Evolutionary conservation across 2,113 vertebrate species (phyloP), one percentile per base, ranked within the genome.

Genomic region (Ictidomys tridecemlineatus): DNA sequence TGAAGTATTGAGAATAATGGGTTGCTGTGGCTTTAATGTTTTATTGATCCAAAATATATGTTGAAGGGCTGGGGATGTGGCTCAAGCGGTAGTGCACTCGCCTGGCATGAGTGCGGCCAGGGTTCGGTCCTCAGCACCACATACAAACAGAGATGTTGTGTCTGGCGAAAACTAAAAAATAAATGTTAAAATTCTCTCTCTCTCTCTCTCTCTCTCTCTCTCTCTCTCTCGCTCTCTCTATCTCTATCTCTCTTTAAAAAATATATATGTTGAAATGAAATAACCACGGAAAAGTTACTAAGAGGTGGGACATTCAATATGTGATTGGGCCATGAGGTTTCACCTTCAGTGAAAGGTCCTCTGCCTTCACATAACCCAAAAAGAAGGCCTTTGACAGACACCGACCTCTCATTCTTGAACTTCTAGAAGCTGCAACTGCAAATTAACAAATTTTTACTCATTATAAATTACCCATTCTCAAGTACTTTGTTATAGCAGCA

Each of bases 291-390:
- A 63, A 39, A 7, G 42, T 7, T 79, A 61, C 39, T 48, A 88
- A 82, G 34, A 77, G 5, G 9, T 34, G 20, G 1, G 9, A 72
- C 7, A 14, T 2, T 22, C 26, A 79, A 90, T 17, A 39, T 6
- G 20, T 85, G 32, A 61, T 34, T 28, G 79, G 2, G 0, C 18
- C 7, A 18, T 24, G 20, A 34, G 4, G 9, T 18, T 32, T 1
- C 39, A 34, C 9, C 0, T 2, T 51, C 13, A 10, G 8, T 2
- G 39, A 5, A 42, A 26, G 39, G 13, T 4, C n/a, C 6, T 61
- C 2, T 5, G 26, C 14, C 39, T 42, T 39, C 11, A 22, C 8
- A 26, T 39, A 61, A 28, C 8, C 87, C 7, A 82, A 18, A 61
- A 51, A 53, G 51, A n/a, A 34, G 9, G 51, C 20, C 18, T 10